Conservation (phyloP, 1,140 invertebrate genomes). For the Trichonephila clavata region DNA sequence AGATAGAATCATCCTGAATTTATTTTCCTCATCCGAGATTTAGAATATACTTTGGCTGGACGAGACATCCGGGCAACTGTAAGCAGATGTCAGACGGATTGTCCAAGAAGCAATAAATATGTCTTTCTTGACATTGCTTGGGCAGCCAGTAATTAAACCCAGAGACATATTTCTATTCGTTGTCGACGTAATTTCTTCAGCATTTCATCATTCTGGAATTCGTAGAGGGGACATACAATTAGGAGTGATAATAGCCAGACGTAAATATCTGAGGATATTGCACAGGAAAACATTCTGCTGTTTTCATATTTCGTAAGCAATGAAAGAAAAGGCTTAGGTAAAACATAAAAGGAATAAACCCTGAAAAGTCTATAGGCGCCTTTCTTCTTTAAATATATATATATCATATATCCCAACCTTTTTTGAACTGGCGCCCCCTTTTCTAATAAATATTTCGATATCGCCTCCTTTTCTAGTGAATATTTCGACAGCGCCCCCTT, state of each 20-base stretch:
- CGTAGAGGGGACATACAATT: conserved; percentile 18
- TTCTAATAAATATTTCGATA: no score
- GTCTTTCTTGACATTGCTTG: conserved; percentile 19
- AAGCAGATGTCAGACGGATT: conserved; percentile 47
- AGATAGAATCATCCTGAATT: conserved; percentile 26
- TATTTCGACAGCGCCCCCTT: no score
- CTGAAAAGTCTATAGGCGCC: no score
- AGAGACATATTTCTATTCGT: conserved; percentile 48
- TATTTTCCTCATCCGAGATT: conserved; percentile 28
- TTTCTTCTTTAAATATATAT: no score
- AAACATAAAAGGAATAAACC: no score
- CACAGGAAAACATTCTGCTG: neutral
- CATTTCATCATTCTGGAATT: conserved; percentile 29
- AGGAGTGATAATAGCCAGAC: conserved; percentile 48
- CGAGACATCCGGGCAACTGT: neutral
- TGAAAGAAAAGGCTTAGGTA: no score
- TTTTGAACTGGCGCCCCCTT: no score
- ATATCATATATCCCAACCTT: no score
- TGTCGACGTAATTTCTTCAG: conserved; percentile 60
- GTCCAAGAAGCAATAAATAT: conserved; percentile 42
- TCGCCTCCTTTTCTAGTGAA: no score
- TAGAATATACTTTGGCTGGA: conserved; percentile 26
- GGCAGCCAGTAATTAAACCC: conserved; percentile 56
- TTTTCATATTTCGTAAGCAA: neutral
- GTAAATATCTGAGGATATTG: neutral